Base-by-base conservation (phyloP, 2,888 invertebrate genomes). In the Hofmannophila pseudospretella region DNA sequence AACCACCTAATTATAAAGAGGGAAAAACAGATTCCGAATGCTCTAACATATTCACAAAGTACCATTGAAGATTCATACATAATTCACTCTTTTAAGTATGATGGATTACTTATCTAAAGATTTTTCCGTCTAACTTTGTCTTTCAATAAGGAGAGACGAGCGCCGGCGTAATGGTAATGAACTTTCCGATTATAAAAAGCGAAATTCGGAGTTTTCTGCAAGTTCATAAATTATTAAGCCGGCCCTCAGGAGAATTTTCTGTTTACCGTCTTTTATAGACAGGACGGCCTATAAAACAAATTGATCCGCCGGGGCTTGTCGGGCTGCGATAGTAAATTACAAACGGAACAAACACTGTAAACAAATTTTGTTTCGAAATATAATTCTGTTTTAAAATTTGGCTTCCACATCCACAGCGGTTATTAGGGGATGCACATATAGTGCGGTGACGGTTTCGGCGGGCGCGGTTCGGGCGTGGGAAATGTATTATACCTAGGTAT, bases 211-310 rank as follows among this genome's bases (percentile, higher is more conserved):
- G 48, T 56, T 58, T 54, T 53, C 51, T 58, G 52, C 53, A 54
- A 60, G 54, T 62, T 66, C 62, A 58, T 70, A 70, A 67, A 68
- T 69, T 66, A 67, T 62, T 67, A 62, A 65, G 58, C 51, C 49
- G 51, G 47, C 43, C 50, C 70, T 62, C 67, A 32, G 44, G 68
- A 62, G 68, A 60, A 58, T 68, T 67, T 58, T 61, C 67, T 66
- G 64, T 62, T 58, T 63, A 57, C 65, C 61, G 66, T 68, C 67
- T 73, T 70, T 69, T 70, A 69, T 68, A 67, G 66, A 66, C 66
- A 63, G 62, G 61, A 51, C 61, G 65, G 67, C 58, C 67, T 67
- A 63, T 68, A 64, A 67, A 71, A 68, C 60, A 63, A 74, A 74
- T 71, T 69, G 69, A 61, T 63, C 73, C 67, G 47, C 49, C 42